These are phyloP conservation scores for Drosophila antonietae DNA, from an alignment of 2,888 invertebrate species.

Conservation along the genomic window DNA sequence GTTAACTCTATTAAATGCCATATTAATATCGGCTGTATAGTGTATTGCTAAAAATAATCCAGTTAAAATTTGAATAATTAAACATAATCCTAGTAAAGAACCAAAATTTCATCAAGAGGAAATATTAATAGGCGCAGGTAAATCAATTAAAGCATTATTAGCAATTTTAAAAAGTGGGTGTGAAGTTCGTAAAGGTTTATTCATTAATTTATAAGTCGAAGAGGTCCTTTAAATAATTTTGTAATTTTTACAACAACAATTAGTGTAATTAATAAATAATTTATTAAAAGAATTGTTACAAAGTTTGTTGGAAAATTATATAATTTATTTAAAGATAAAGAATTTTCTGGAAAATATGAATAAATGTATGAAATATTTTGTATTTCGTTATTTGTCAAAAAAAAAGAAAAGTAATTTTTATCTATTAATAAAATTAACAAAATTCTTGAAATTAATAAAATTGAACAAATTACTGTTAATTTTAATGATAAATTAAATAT, in stretches of 20 bases:
- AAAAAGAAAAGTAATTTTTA: background rate
- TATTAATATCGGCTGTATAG: background rate
- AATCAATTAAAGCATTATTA: slow-evolving; percentile 86
- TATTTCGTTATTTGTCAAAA: too few species aligned
- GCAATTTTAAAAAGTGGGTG: slow-evolving; percentile 84
- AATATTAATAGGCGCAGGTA: slow-evolving; percentile 86
- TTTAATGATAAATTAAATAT: too few species aligned
- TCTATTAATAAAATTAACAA: too few species aligned
- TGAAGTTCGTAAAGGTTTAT: slow-evolving; percentile 85
- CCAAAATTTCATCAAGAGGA: slow-evolving; percentile 89
- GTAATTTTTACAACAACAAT: slow-evolving; percentile 85
- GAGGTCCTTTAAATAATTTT: slow-evolving; percentile 86
- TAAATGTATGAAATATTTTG: too few species aligned
- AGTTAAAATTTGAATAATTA: slow-evolving; percentile 87
- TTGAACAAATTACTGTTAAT: too few species aligned
- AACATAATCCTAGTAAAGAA: slow-evolving; percentile 87
- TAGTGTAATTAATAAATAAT: too few species aligned
- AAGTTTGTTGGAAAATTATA: too few species aligned
- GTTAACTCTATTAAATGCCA: background rate
- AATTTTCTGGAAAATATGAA: too few species aligned
- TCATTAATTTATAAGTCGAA: slow-evolving; percentile 86
- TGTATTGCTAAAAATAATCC: background rate
- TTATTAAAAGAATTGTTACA: too few species aligned
- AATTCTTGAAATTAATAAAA: slow-evolving; percentile 45
- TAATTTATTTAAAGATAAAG: too few species aligned